Conservation (phyloP, 2,797 vertebrate genomes). For the Melanotaenia pygmaea region DNA sequence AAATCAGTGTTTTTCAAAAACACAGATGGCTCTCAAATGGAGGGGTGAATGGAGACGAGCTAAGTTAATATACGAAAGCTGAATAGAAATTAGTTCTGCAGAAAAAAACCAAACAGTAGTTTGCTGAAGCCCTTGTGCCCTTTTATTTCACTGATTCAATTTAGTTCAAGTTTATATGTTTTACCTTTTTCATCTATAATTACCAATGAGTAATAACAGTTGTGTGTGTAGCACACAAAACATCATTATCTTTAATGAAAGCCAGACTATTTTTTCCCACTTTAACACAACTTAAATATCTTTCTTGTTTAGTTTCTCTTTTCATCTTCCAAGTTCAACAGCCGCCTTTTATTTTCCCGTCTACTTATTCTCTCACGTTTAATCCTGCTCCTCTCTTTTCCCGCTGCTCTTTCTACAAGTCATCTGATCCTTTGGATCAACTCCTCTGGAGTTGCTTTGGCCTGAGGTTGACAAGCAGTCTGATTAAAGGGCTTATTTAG, state of each 20-base stretch:
- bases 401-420: slow-evolving; percentile 50
- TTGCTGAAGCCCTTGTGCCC: background rate
- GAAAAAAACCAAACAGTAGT: background rate
- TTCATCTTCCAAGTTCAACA: slow-evolving; percentile 46
- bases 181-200: background rate
- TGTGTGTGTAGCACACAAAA: background rate
- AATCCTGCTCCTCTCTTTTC: slow-evolving; percentile 31
- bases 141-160: background rate
- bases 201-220: background rate
- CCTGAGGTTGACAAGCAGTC: slow-evolving; percentile 72
- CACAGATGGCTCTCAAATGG: background rate
- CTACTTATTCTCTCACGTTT: slow-evolving; percentile 40
- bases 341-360: slow-evolving; percentile 44
- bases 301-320: slow-evolving; percentile 28
- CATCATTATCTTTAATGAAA: slow-evolving; percentile 3
- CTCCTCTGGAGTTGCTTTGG: slow-evolving; percentile 65
- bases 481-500: slow-evolving; percentile 81
- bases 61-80: background rate
- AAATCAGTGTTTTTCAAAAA: slow-evolving; percentile 4
- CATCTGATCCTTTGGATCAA: slow-evolving; percentile 74
- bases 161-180: background rate
- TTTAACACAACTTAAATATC: slow-evolving; percentile 32
- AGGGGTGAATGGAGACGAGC: background rate
- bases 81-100: background rate
- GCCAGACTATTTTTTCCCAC: background rate